phyloP scores from a whole-genome alignment of 1,140 invertebrate species.

The Adoxophyes honmai region DNA sequence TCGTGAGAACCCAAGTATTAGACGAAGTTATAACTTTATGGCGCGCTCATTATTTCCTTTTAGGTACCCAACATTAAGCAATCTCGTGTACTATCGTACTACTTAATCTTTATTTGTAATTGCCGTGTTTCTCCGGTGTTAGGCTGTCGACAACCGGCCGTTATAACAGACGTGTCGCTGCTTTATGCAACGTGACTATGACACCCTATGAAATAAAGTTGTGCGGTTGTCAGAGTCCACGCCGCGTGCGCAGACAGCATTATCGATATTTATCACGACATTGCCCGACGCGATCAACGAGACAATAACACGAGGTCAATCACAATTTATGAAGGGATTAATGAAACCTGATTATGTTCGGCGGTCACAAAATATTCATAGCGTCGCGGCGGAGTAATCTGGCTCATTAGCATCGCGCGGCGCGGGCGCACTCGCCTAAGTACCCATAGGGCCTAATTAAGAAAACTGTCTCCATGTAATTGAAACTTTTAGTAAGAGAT shows the following conservation, averaged over 20 bases:
- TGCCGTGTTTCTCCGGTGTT: not conserved
- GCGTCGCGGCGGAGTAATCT: not conserved
- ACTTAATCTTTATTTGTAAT: conserved; percentile 7
- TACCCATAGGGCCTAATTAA: conserved; percentile 18
- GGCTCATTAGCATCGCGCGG: conserved; percentile 4
- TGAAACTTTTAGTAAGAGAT: conserved; percentile 23
- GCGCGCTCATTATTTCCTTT: conserved; percentile 11
- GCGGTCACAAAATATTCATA: conserved; percentile 6
- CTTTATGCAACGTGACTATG: too few species aligned
- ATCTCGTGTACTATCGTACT: not conserved
- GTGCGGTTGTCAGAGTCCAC: too few species aligned
- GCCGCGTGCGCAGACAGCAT: too few species aligned
- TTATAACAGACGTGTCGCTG: too few species aligned
- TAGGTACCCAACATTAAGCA: conserved; percentile 5
- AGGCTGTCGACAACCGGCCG: not conserved
- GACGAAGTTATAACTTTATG: not conserved
- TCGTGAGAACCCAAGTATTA: not conserved
- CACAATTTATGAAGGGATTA: conserved; percentile 4
- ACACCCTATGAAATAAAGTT: too few species aligned
- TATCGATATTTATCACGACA: too few species aligned
- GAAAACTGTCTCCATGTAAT: conserved; percentile 19
- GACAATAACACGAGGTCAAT: conserved; percentile 12
- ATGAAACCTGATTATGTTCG: conserved; percentile 2
- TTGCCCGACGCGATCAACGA: not conserved
- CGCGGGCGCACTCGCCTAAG: not conserved